Evolutionary conservation across 2,797 vertebrate genomes (phyloP).

Genomic region (Threskiornis aethiopicus): DNA sequence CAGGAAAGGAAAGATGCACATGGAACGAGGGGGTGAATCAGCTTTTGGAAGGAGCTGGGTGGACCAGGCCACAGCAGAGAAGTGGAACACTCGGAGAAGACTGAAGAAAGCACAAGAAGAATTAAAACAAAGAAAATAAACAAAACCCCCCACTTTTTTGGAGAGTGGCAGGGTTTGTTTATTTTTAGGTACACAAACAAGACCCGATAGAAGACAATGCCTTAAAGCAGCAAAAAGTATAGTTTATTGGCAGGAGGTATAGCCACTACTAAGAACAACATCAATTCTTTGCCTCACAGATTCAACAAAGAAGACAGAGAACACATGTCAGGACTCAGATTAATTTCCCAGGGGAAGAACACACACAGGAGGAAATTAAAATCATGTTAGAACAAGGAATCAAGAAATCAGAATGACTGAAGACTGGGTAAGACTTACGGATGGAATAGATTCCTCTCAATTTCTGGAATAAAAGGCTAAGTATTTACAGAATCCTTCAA

Average conservation of each 20-base stretch:
- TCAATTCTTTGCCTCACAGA: slow-evolving; percentile 23
- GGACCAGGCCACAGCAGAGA: background rate
- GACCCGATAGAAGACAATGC: background rate
- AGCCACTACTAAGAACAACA: background rate
- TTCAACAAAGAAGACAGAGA: slow-evolving; percentile 59
- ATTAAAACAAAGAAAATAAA: background rate
- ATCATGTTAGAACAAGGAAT: slow-evolving; percentile 57
- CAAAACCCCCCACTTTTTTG: background rate
- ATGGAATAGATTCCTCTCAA: background rate
- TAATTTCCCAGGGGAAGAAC: slow-evolving; percentile 59
- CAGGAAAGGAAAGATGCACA: background rate
- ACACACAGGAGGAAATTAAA: slow-evolving; percentile 57
- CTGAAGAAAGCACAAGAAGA: background rate
- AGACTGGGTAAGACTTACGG: background rate
- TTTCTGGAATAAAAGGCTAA: background rate
- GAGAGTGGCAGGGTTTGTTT: background rate
- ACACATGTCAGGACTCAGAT: slow-evolving; percentile 68
- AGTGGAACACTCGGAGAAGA: background rate
- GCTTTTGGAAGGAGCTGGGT: background rate
- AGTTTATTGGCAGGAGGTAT: background rate
- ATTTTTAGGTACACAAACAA: background rate
- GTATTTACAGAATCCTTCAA: background rate
- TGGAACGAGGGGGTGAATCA: background rate
- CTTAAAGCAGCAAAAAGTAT: background rate
- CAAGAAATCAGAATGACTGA: slow-evolving; percentile 40